Conservation (phyloP, 2,113 vertebrate species). For the Leptobrachium ailaonicum region DNA sequence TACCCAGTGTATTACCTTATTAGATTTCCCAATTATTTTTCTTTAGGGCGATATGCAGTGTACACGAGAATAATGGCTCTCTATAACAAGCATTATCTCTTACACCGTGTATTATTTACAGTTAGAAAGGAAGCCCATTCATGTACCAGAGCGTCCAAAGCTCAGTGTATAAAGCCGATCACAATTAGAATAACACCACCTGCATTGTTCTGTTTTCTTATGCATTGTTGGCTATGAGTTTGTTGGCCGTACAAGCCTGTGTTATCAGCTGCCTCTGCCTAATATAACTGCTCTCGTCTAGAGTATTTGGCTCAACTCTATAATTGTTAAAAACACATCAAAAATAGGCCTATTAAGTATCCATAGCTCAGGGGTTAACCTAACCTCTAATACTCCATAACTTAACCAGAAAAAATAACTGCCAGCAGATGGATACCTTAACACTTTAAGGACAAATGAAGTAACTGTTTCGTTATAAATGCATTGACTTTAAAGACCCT, state of each 20-base stretch:
- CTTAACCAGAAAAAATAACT: too few species aligned
- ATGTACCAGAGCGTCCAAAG: constrained; percentile 14
- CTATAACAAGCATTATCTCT: constrained; percentile 21
- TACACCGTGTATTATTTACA: constrained; percentile 13
- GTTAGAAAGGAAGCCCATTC: constrained; percentile 13
- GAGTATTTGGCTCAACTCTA: too few species aligned
- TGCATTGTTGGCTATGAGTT: background rate
- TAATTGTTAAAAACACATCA: too few species aligned
- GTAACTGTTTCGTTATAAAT: too few species aligned
- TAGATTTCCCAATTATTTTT: background rate
- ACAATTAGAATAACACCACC: background rate
- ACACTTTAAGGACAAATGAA: too few species aligned
- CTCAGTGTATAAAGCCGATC: constrained; percentile 2
- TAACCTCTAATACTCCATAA: too few species aligned
- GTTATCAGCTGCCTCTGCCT: background rate
- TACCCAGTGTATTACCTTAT: constrained; percentile 13
- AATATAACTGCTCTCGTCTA: too few species aligned
- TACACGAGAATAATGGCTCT: constrained; percentile 14
- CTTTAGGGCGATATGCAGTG: background rate
- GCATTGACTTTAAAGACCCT: too few species aligned
- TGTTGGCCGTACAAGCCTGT: constrained; percentile 1
- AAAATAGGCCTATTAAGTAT: too few species aligned
- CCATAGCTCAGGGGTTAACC: too few species aligned
- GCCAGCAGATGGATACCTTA: too few species aligned
- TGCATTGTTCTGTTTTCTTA: background rate